These are phyloP conservation scores for Drosophila azteca DNA, from an alignment of 1,140 invertebrate genomes.

Conservation along the genomic window DNA sequence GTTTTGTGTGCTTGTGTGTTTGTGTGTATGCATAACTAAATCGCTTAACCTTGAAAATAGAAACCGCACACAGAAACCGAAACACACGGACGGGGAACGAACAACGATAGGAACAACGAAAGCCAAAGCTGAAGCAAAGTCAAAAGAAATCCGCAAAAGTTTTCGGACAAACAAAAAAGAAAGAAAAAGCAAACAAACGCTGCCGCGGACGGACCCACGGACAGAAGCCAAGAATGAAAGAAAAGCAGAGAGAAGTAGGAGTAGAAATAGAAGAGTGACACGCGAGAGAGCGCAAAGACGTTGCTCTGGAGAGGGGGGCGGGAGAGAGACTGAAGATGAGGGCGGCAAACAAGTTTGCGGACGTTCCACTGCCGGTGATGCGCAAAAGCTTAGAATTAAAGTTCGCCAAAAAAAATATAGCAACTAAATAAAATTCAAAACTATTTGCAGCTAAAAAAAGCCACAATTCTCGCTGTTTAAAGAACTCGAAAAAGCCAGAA, in stretches of 20 bases:
- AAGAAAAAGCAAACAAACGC: conserved; percentile 25
- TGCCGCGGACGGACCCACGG: too few relatives aligned
- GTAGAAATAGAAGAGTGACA: too few relatives aligned
- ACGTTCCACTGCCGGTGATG: too few relatives aligned
- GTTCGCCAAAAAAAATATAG: conserved; percentile 2
- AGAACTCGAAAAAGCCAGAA: not conserved
- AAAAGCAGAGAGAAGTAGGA: too few relatives aligned
- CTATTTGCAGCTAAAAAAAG: too few relatives aligned
- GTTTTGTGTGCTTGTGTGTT: conserved; percentile 8
- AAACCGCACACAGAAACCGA: conserved; percentile 52
- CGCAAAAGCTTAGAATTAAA: not conserved
- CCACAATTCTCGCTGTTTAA: not conserved
- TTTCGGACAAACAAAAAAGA: conserved; percentile 38
- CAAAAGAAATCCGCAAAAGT: conserved; percentile 44
- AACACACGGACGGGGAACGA: not conserved
- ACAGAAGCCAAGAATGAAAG: too few relatives aligned
- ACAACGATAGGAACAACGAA: conserved; percentile 16
- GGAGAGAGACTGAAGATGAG: conserved; percentile 1
- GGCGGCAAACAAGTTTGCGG: conserved; percentile 40
- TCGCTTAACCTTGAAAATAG: conserved; percentile 81
- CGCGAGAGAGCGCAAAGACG: not conserved
- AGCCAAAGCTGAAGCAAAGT: conserved; percentile 25
- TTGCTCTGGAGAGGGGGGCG: not conserved
- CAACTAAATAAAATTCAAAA: conserved; percentile 4
- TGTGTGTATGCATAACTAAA: conserved; percentile 58